Conservation (phyloP, 2,797 vertebrate genomes). For the Lagorchestes hirsutus region DNA sequence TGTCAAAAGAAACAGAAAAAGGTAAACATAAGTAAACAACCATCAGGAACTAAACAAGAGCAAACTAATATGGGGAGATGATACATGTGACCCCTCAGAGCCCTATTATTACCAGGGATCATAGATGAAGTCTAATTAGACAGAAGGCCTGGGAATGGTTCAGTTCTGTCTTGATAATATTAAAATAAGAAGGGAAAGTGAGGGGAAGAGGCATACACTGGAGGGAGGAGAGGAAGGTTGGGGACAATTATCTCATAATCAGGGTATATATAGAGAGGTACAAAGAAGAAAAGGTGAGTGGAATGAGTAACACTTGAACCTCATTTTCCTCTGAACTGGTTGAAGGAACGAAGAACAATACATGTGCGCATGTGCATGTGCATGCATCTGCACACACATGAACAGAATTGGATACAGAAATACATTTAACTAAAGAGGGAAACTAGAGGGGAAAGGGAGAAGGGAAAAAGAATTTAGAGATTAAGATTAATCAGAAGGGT, state of each 20-base stretch:
- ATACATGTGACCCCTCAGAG: background rate
- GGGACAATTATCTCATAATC: background rate
- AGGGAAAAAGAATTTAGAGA: background rate
- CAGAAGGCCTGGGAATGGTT: background rate
- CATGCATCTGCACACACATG: too few relatives aligned
- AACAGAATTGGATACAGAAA: background rate
- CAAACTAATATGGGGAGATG: background rate
- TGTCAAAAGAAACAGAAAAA: background rate
- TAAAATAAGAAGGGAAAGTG: background rate
- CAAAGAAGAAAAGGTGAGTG: background rate
- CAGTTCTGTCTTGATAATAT: background rate
- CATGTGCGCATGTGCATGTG: too few relatives aligned
- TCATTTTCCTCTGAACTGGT: background rate
- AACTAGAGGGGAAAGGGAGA: background rate
- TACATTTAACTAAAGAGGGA: background rate
- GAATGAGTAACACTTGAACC: background rate
- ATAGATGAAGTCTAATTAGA: background rate
- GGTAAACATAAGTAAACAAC: background rate
- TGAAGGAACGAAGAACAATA: background rate
- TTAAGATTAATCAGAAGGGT: background rate
- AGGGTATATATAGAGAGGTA: background rate
- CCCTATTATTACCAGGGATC: background rate
- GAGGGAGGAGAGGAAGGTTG: background rate
- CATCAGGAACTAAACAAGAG: background rate
- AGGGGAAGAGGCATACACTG: background rate